Base-by-base conservation (phyloP, 2,797 vertebrate species). In the Enoplosus armatus region DNA sequence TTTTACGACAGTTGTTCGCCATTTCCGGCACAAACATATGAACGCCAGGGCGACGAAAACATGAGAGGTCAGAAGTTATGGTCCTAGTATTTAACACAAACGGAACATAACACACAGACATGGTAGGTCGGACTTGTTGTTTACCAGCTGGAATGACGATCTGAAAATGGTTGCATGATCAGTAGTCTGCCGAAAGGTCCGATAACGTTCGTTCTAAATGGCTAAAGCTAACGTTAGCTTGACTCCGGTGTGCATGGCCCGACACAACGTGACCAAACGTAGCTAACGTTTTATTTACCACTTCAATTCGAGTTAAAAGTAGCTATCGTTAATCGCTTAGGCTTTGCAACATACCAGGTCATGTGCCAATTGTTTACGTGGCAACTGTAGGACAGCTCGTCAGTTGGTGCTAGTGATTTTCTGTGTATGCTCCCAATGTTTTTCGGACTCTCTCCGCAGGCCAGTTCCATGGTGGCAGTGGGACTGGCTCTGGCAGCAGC, bases 401-500 rank as follows among this genome's bases (percentile, higher is more conserved):
- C 14, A 48, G 41, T 1, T 1, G 2, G 0, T 37, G 26, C 26
- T 24, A 2, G 7, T 18, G 31, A 5, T 2, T 20, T 0, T 39
- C 37, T 58, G 18, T 37, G 14, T 14, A 9, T 50, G 15, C 26
- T 24, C 3, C 0, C 35, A 26, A 2, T 37, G 16, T 39, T 8
- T 41, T 14, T 45, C 5, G 61, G 8, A 2, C 0, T 77, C 16
- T 61, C 0, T 61, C n/a, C 37, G 2, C 78, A 99, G 98, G 97
- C 97, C 75, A 93, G 96, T 80, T 96, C 97, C 6, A 77, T 97
- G 95, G 96, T 98, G 92, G 97, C 97, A 1, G 96, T 96, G 79
- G 98, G 97, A 76, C 91, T 99, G 90, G 96, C 96, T 80, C 90
- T 99, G 66, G 97, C 98, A 6, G 97, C 97, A 64, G 97, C 97